Base-by-base conservation (phyloP, 2,113 vertebrate genomes). In the Catharus fuscescens region DNA sequence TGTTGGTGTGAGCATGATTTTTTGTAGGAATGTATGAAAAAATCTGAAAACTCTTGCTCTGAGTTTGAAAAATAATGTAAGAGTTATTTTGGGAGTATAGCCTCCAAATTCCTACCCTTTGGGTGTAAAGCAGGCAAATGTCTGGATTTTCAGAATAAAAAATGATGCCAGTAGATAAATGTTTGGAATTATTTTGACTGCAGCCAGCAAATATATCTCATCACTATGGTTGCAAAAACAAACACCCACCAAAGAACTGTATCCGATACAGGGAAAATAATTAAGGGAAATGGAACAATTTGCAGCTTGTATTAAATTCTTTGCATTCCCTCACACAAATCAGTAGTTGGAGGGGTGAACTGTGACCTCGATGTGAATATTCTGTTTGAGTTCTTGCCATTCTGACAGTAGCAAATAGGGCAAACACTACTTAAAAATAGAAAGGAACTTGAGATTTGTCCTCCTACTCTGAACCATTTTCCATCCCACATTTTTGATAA, bases 211-310 rank as follows among this genome's bases (percentile, higher is more conserved):
- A 93, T 93, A 83, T 88, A 94, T 94, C 95, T 96, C 95, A 96
- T 97, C 92, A 71, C 96, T 96, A 97, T 97, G 96, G 96, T 56
- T 96, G 93, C 96, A 92, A 95, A 95, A 96, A 93, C 94, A 97
- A 97, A 97, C 92, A 97, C 40, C 90, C 90, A 90, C 76, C 79
- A 78, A 94, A 96, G 88, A 84, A 64, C 69, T 81, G 36, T 64
- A 56, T 95, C 72, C 8, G 56, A 78, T 82, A 85, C 57, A 73
- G 64, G 60, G 59, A 96, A 96, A 94, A 97, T 93, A 96, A 96
- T 96, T 88, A 92, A 93, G 56, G 94, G 93, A 96, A 96, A 78
- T 40, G 85, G 94, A 97, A 95, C 65, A 64, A 93, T 92, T 93
- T 94, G 67, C 76, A 93, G 86, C 52, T 80, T 80, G 72, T 82